phyloP scores from a whole-genome alignment of 2,888 invertebrate genomes.

The Phortica magna region DNA sequence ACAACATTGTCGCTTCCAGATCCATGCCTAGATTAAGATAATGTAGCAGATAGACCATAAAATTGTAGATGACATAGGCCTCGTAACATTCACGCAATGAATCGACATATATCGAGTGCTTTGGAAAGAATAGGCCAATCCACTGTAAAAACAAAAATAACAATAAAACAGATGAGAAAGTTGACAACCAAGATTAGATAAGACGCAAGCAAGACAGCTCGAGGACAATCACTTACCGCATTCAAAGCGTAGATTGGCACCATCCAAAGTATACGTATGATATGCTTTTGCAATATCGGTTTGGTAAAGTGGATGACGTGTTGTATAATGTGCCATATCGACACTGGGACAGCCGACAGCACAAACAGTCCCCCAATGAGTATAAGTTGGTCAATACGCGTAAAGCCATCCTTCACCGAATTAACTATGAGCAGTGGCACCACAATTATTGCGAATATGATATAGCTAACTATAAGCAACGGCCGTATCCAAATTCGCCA shows the following conservation, averaged over 20 bases:
- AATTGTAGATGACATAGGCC: slow-evolving; percentile 98
- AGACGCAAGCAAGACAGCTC: not conserved
- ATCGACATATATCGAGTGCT: slow-evolving; percentile 94
- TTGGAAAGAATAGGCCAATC: slow-evolving; percentile 89
- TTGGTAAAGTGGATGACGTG: slow-evolving; percentile 96
- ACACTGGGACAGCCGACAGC: slow-evolving; percentile 92
- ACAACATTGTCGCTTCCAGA: slow-evolving; percentile 88
- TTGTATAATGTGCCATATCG: slow-evolving; percentile 96
- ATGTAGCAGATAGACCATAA: slow-evolving; percentile 95
- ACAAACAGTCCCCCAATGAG: slow-evolving; percentile 95
- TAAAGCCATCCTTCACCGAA: slow-evolving; percentile 88
- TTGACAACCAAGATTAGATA: slow-evolving; percentile 9
- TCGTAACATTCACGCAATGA: slow-evolving; percentile 97
- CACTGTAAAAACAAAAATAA: slow-evolving; percentile 63
- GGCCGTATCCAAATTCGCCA: slow-evolving; percentile 97
- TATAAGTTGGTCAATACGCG: slow-evolving; percentile 87
- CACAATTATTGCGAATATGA: slow-evolving; percentile 88
- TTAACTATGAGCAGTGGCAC: slow-evolving; percentile 90
- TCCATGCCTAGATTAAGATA: slow-evolving; percentile 93
- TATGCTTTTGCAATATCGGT: slow-evolving; percentile 94
- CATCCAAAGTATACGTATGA: slow-evolving; percentile 98
- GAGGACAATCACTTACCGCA: slow-evolving; percentile 84
- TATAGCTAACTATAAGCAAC: slow-evolving; percentile 87
- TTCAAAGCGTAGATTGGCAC: slow-evolving; percentile 97
- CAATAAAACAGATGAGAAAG: not conserved